Conservation (phyloP, 2,888 invertebrate genomes). For the Caenorhabditis imperialis region DNA sequence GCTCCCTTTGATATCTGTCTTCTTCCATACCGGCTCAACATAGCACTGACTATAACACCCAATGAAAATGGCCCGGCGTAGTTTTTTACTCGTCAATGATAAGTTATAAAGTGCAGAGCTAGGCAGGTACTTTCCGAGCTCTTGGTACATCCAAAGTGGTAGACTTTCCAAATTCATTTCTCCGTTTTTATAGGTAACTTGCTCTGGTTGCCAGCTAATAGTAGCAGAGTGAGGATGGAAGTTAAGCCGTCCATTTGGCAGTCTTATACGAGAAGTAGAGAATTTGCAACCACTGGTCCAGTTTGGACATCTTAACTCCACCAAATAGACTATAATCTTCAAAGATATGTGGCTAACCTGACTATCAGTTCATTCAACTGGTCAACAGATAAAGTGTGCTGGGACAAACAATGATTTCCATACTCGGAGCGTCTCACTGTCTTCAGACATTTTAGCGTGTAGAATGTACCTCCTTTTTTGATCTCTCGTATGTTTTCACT, state of each 20-base stretch:
- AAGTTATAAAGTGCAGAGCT: conserved; percentile 50
- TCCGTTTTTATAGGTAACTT: neutral
- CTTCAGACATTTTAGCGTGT: conserved; percentile 49
- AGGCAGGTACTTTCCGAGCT: conserved; percentile 38
- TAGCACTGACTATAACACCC: conserved; percentile 19
- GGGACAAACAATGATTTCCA: conserved; percentile 44
- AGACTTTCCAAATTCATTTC: conserved; percentile 20
- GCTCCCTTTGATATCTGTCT: conserved; percentile 5
- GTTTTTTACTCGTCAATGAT: conserved; percentile 28
- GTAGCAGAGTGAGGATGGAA: conserved; percentile 15
- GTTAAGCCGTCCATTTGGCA: conserved; percentile 20
- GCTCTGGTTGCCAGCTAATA: too few relatives aligned
- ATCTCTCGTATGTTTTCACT: conserved; percentile 54
- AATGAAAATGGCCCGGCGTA: conserved; percentile 34
- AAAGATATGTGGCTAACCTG: neutral
- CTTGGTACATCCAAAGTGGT: conserved; percentile 46
- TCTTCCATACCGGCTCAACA: conserved; percentile 51
- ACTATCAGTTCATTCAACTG: conserved; percentile 49
- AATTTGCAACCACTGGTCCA: conserved; percentile 54
- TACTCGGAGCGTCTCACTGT: conserved; percentile 38
- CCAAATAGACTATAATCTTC: too few relatives aligned
- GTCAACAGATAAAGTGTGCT: conserved; percentile 51
- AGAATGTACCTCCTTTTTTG: conserved; percentile 50
- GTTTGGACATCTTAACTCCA: conserved; percentile 55
- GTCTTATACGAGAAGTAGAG: conserved; percentile 9